Base-by-base conservation (phyloP, 1,140 invertebrate species). In the Plutomurus gul region DNA sequence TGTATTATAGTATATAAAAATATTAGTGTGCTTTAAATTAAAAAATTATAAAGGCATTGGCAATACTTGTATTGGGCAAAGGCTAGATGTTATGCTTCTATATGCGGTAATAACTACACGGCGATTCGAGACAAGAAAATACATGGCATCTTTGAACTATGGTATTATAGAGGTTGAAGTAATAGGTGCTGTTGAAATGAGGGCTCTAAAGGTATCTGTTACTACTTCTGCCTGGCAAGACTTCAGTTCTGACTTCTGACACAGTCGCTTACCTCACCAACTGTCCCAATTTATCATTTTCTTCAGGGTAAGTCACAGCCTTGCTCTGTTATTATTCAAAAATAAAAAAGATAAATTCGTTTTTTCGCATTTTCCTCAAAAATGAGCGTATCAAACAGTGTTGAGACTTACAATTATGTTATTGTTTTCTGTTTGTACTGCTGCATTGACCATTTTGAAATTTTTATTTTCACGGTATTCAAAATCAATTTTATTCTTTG, bases 251-350 rank as follows among this genome's bases (percentile, higher is more conserved):
- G n/a, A n/a, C n/a, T n/a, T n/a, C 56, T 30, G 27, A 65, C 25
- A 65, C 56, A 65, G 56, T 49, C 39, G 20, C 77, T 77, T 40
- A 81, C 79, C 76, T 81, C 37, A 77, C 76, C 16, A 81, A 51
- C 70, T 81, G 70, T 84, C 85, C 30, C 76, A 82, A 43, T 85
- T 82, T 40, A 77, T 81, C 82, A 84, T 82, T 60, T 83, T 84
- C 36, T 78, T 78, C 49, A 80, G 85, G 60, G 56, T 80, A 80
- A n/a, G 60, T 75, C 10, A 79, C 78, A 43, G 78, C 70, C 46
- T 65, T 49, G 46, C 47, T 75, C 78, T 79, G 47, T 1, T 51
- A 46, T 27, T 47, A 74, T 37, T 5, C 22, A 46, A 25, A 27
- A 49, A 56, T 56, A n/a, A 0, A 47, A 20, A 40, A 36, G 25